Conservation (phyloP, 2,888 invertebrate species). For the Nezara viridula region DNA sequence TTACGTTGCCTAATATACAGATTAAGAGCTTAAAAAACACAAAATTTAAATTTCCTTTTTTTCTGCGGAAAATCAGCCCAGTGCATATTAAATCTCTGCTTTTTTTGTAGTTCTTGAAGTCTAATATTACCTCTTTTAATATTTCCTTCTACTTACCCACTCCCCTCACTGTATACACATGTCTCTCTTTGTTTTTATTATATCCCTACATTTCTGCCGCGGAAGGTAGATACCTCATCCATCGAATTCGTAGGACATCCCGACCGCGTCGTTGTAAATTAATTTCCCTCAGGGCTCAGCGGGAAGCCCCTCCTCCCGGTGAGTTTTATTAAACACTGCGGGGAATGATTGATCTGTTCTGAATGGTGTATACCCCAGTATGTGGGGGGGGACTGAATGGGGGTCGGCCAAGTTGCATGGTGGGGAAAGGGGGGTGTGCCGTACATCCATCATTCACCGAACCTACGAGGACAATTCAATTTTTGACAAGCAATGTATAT, state of each 20-base stretch:
- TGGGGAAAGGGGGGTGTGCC: not conserved
- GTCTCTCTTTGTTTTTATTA: too few species aligned
- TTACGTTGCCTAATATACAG: too few species aligned
- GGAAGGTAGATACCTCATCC: not conserved
- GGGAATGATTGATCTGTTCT: slow-evolving; percentile 29
- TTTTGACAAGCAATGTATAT: not conserved
- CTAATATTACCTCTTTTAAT: too few species aligned
- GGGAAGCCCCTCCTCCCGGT: not conserved
- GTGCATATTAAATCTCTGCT: too few species aligned
- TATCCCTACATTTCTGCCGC: not conserved
- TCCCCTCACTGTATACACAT: too few species aligned
- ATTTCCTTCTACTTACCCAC: too few species aligned
- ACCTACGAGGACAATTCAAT: not conserved
- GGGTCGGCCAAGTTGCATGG: not conserved
- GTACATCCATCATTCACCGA: not conserved
- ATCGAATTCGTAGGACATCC: not conserved
- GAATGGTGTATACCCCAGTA: not conserved
- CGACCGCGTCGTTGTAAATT: not conserved
- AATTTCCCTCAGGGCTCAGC: not conserved
- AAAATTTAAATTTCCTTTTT: too few species aligned
- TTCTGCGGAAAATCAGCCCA: too few species aligned
- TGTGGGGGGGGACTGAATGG: not conserved
- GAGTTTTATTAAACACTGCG: slow-evolving; percentile 23
- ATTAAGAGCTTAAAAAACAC: too few species aligned
- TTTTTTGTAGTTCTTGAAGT: too few species aligned